Conservation (phyloP, 2,888 invertebrate species). For the Melinaea menophilus region DNA sequence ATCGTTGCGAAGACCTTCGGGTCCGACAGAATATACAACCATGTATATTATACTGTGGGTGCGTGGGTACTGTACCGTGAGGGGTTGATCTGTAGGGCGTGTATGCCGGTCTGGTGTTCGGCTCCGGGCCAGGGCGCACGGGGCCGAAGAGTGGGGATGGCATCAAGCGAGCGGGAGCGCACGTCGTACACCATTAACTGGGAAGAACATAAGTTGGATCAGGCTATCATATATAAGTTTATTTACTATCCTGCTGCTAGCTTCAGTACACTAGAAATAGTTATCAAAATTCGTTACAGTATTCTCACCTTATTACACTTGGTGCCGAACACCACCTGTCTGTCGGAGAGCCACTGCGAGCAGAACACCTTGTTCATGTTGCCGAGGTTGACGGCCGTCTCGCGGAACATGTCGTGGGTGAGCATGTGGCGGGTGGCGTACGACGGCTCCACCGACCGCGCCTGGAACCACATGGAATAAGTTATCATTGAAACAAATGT, state of each 20-base stretch:
- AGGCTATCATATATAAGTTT: not conserved
- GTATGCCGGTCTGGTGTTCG: constrained; percentile 91
- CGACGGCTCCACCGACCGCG: constrained; percentile 84
- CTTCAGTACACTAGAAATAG: not conserved
- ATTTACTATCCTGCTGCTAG: not conserved
- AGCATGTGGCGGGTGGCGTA: constrained; percentile 92
- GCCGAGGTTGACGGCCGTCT: constrained; percentile 88
- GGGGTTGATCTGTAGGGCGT: constrained; percentile 96
- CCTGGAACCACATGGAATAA: constrained; percentile 39
- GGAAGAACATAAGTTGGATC: not conserved
- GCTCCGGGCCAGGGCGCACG: constrained; percentile 73
- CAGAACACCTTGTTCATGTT: constrained; percentile 97
- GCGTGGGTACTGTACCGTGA: constrained; percentile 72
- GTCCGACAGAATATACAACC: no score
- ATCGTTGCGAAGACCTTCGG: no score
- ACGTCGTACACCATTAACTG: constrained; percentile 95
- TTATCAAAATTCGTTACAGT: not conserved
- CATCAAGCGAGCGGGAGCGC: constrained; percentile 89
- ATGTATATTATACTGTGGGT: not conserved
- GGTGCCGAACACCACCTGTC: constrained; percentile 97
- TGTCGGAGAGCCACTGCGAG: constrained; percentile 96
- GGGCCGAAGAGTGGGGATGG: constrained; percentile 90
- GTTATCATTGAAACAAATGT: not conserved
- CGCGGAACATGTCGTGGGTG: constrained; percentile 92
- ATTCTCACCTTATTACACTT: constrained; percentile 93